A percentile compares a stretch with the other conserved stretches of the same genome.
Evolutionary conservation across 2,888 invertebrate genomes (phyloP).

Genomic region (Hetaerina titia): DNA sequence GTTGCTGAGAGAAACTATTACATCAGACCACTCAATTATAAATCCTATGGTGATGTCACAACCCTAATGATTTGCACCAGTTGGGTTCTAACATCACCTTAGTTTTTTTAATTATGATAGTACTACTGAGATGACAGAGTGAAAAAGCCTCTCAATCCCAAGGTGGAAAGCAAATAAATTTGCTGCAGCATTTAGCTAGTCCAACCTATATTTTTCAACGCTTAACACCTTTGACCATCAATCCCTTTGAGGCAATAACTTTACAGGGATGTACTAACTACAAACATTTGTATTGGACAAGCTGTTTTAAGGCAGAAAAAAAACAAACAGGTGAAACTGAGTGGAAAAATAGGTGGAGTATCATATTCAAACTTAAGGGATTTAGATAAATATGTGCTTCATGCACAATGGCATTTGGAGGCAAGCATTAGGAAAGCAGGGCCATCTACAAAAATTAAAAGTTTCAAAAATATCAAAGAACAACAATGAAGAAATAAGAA

Average conservation of each 20-base stretch:
- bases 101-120: no score
- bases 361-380: neutral
- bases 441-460: neutral
- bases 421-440: neutral
- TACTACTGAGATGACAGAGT: no score
- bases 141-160: no score
- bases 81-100: no score
- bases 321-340: neutral
- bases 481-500: slow-evolving; percentile 1
- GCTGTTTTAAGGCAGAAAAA: neutral
- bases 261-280: neutral
- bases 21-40: no score
- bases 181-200: no score
- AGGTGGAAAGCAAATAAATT: no score
- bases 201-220: no score
- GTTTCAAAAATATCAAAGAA: neutral
- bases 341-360: neutral
- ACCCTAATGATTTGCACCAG: no score
- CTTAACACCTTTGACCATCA: no score
- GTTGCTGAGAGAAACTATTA: no score
- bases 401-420: neutral
- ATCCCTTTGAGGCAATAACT: neutral
- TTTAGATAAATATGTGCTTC: neutral
- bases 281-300: neutral
- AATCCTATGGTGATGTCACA: no score